Evolutionary conservation across 2,888 invertebrate species (phyloP).

Genomic region (Patella ulyssiponensis): DNA sequence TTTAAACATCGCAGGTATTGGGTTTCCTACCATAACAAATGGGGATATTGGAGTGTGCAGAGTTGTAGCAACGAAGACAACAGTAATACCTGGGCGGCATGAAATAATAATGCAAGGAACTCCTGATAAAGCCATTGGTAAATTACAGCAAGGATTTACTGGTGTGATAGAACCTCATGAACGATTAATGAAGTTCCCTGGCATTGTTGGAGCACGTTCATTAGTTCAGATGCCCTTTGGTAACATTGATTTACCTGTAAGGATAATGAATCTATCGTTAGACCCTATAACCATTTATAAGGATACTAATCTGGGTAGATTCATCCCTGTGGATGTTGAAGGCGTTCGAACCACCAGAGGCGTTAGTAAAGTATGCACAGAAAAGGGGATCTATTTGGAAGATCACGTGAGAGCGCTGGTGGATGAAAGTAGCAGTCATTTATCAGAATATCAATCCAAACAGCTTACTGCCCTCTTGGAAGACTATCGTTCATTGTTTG

Average conservation of each 20-base stretch:
- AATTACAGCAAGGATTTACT: slow-evolving; percentile 9
- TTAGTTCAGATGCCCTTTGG: slow-evolving; percentile 9
- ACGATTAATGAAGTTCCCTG: slow-evolving; percentile 14
- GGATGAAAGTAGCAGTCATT: slow-evolving; percentile 9
- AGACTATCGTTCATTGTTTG: slow-evolving; percentile 21
- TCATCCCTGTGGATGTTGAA: not conserved
- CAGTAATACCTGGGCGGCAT: slow-evolving; percentile 9
- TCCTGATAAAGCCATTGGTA: slow-evolving; percentile 15
- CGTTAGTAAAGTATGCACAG: too few relatives aligned
- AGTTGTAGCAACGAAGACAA: not conserved
- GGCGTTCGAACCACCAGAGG: too few relatives aligned
- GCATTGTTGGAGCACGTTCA: slow-evolving; percentile 21
- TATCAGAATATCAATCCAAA: slow-evolving; percentile 10
- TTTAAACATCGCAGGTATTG: not conserved
- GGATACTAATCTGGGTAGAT: slow-evolving; percentile 13
- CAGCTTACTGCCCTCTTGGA: slow-evolving; percentile 14
- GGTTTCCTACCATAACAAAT: not conserved
- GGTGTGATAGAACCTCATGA: slow-evolving; percentile 16
- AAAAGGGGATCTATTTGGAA: too few relatives aligned
- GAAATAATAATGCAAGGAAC: slow-evolving; percentile 11
- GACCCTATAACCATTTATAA: slow-evolving; percentile 14
- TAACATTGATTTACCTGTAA: slow-evolving; percentile 10
- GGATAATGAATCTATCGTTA: slow-evolving; percentile 16
- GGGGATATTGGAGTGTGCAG: not conserved
- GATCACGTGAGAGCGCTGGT: not conserved